Base-by-base conservation (phyloP, 2,113 vertebrate genomes). In the Tautogolabrus adspersus region DNA sequence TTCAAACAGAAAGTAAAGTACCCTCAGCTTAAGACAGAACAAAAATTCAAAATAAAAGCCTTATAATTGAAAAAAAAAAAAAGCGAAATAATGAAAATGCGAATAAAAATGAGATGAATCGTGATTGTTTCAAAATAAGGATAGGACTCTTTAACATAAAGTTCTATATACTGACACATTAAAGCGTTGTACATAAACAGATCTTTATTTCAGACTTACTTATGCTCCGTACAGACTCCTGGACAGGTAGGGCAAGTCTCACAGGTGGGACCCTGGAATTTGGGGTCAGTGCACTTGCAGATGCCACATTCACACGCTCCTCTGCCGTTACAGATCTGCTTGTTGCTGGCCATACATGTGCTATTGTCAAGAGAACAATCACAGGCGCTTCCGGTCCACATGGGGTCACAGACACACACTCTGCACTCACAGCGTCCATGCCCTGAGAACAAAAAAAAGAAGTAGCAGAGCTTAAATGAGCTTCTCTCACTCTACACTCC, bases 161-260 rank as follows among this genome's bases (percentile, higher is more conserved):
- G 26, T 26, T 26, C 2, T 26, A 26, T 26, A 26, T 26, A 26
- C 26, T 26, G 26, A 26, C 26, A 26, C 2, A 26, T 4, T 26
- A 2, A 57, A 57, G 5, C 8, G 16, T 49, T 5, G 19, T 8
- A 52, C 3, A 40, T 10, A 10, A 3, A 37, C 16, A 52, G 15
- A 18, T 72, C 37, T 42, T 44, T 13, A 9, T 47, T 21, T 62
- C 22, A 46, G 21, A 95, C 97, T 60, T 85, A 99, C 98, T 98
- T 99, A 88, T 98, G 96, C 55, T 98, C 96, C 1, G 91, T 84
- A 66, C 98, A 99, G 77, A 97, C 97, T 18, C 96, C 97, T 0
- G 96, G 95, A 59, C 97, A 99, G 66, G 98, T 99, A 63, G 97
- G 98, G 83, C 98, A 99, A 34, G 94, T 95, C 89, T 99, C 98